These are phyloP conservation scores for Pelobates cultripes DNA, from an alignment of 2,797 vertebrate species.

Conservation along the genomic window DNA sequence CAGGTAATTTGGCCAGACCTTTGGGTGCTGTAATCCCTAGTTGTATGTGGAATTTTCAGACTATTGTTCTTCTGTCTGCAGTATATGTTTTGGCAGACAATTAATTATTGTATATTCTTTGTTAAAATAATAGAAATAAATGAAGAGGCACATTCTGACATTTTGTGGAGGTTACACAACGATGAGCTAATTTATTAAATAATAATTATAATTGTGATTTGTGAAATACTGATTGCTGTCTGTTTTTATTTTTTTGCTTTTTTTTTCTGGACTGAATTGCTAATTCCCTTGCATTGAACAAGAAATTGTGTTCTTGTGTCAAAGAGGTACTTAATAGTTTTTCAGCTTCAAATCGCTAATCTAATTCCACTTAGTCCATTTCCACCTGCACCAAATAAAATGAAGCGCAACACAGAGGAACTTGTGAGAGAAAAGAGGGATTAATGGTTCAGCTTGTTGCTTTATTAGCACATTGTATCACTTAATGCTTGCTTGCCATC, in stretches of 20 bases:
- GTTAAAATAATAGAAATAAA: no score
- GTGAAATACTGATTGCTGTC: no score
- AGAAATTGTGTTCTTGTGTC: background rate
- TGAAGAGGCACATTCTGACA: no score
- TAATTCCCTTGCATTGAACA: background rate
- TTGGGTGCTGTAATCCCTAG: background rate
- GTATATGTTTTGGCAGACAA: no score
- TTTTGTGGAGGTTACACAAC: no score
- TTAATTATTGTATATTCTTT: no score
- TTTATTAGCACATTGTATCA: background rate
- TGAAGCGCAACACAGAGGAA: background rate
- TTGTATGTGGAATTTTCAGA: no score
- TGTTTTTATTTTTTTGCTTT: no score
- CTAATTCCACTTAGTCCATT: conserved; percentile 20
- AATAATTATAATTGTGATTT: no score
- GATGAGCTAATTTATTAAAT: no score
- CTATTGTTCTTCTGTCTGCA: no score
- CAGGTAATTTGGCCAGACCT: conserved; percentile 1
- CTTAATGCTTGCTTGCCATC: conserved; percentile 33
- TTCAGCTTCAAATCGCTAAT: conserved; percentile 21
- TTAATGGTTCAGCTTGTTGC: background rate
- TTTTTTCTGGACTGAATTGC: background rate
- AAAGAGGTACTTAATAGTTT: background rate
- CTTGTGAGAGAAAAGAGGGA: conserved; percentile 3
- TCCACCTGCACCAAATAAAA: conserved; percentile 16